phyloP scores from a whole-genome alignment of 2,888 invertebrate genomes.

The Anagyrus pseudococci region DNA sequence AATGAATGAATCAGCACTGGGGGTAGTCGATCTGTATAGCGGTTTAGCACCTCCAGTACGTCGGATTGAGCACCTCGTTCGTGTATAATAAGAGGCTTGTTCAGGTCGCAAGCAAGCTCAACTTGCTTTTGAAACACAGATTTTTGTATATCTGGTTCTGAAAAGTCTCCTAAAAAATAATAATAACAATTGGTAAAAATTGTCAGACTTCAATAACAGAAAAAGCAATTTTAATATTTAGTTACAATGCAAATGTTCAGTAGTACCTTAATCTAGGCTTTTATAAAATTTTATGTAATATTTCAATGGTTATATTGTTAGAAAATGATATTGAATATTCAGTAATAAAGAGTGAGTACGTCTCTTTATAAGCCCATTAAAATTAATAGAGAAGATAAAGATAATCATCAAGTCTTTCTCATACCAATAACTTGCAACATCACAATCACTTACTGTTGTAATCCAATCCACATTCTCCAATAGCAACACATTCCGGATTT shows the following conservation, averaged over 20 bases:
- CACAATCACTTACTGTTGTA: conserved; percentile 71
- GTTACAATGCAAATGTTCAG: neutral
- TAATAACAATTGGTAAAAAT: no score
- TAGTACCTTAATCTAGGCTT: no score
- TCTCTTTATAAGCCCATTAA: no score
- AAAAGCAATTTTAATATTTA: neutral
- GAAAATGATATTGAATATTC: no score
- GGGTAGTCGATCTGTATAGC: conserved; percentile 70
- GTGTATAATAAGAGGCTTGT: conserved; percentile 88
- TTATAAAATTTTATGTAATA: neutral
- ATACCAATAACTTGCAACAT: neutral
- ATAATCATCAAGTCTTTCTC: neutral
- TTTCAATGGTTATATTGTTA: neutral
- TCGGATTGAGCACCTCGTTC: conserved; percentile 92
- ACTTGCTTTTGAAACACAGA: conserved; percentile 88
- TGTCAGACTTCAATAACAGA: neutral
- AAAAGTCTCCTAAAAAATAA: conserved; percentile 72
- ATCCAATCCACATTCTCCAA: conserved; percentile 94
- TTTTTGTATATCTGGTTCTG: conserved; percentile 85
- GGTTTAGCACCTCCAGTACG: conserved; percentile 75
- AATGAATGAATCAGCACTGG: conserved; percentile 90
- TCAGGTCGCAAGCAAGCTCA: conserved; percentile 83
- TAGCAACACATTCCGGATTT: conserved; percentile 89
- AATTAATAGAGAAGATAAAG: neutral
- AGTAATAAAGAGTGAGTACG: no score